Conservation (phyloP, 2,888 invertebrate genomes). For the Heteromyza rotundicornis region DNA sequence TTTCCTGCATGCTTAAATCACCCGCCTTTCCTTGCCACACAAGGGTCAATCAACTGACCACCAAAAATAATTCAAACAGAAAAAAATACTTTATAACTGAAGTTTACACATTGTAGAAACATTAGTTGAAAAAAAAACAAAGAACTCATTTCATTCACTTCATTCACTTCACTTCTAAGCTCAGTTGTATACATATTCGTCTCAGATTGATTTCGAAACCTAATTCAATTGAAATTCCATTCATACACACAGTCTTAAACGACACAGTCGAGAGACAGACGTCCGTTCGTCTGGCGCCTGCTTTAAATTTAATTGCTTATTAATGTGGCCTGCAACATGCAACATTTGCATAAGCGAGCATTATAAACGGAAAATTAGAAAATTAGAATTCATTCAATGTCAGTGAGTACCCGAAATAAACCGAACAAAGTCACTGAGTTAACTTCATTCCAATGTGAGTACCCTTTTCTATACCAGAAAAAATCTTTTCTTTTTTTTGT, state of each 20-base stretch:
- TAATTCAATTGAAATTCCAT: slow-evolving; percentile 37
- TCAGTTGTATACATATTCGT: too few species aligned
- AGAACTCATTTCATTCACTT: too few species aligned
- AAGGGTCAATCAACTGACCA: slow-evolving; percentile 20
- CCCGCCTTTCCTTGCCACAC: slow-evolving; percentile 18
- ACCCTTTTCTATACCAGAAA: too few species aligned
- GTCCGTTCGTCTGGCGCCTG: slow-evolving; percentile 45
- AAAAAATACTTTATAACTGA: too few species aligned
- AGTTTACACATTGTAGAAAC: too few species aligned
- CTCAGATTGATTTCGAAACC: too few species aligned
- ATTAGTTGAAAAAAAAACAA: too few species aligned
- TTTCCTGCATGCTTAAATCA: slow-evolving; percentile 42
- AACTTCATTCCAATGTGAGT: neutral
- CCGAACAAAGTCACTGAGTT: neutral
- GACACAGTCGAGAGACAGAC: neutral
- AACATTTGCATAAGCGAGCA: neutral
- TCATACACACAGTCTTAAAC: too few species aligned
- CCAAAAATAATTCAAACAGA: neutral
- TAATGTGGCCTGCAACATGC: slow-evolving; percentile 21
- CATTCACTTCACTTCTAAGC: too few species aligned
- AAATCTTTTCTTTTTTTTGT: too few species aligned
- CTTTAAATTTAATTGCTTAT: slow-evolving; percentile 51
- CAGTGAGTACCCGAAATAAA: neutral
- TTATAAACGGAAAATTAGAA: neutral
- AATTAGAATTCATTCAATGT: neutral